Percentiles rank a stretch among this genome's conserved stretches.
Conservation (phyloP, 2,113 vertebrate species). For the Megaleporinus macrocephalus region DNA sequence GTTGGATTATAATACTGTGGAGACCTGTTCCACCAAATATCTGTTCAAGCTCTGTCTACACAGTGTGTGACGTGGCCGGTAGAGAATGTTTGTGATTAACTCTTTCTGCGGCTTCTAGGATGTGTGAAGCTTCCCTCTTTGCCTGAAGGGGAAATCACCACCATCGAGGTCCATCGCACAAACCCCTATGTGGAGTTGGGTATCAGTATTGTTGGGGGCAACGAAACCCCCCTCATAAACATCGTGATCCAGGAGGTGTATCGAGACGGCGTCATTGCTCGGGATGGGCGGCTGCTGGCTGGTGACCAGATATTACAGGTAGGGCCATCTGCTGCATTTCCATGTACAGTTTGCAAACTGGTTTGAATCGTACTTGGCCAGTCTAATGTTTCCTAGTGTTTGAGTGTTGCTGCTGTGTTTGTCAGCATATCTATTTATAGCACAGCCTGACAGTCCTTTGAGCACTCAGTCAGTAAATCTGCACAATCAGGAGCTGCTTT, state of each 20-base stretch:
- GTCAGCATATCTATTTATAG: constrained; percentile 26
- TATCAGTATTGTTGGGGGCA: constrained; percentile 96
- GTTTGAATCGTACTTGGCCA: background rate
- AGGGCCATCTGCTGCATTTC: background rate
- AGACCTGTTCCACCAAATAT: background rate
- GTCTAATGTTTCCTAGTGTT: background rate
- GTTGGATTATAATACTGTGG: no score
- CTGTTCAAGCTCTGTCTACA: background rate
- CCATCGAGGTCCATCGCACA: constrained; percentile 93
- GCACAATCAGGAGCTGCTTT: background rate
- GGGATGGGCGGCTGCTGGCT: constrained; percentile 93
- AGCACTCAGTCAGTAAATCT: constrained; percentile 8
- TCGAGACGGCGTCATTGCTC: constrained; percentile 93
- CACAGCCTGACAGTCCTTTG: constrained; percentile 7
- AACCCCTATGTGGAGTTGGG: constrained; percentile 96
- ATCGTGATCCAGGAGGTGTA: constrained; percentile 98
- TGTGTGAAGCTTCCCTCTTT: constrained; percentile 87
- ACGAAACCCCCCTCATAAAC: constrained; percentile 97
- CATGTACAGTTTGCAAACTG: background rate
- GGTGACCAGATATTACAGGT: constrained; percentile 98
- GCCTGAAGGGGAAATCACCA: constrained; percentile 97
- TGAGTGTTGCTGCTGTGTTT: background rate
- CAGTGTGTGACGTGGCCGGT: background rate
- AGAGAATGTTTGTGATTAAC: background rate
- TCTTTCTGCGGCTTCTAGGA: constrained; percentile 60